Evolutionary conservation across 1,140 invertebrate species (phyloP), one percentile per base, ranked within the genome.

Genomic region (Nautilus pompilius): DNA sequence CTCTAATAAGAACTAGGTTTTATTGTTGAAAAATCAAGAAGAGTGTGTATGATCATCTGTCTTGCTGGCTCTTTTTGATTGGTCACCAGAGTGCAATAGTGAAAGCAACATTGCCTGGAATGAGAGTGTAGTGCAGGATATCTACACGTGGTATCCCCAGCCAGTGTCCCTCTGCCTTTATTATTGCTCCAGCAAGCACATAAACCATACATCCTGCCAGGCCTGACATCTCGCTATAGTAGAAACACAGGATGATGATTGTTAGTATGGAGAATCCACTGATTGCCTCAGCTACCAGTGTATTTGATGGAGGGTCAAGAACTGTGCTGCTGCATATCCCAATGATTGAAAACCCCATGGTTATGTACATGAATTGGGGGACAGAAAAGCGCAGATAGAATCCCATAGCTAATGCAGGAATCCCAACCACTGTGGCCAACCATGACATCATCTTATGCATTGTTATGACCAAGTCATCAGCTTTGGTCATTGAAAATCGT

Each of bases 221-320:
- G 46, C 74, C 74, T 59, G 53, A 66, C 48, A 69, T 55, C 46
- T 76, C 70, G 17, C 55, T 36, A 26, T 63, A 28, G 8, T 63
- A 53, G 13, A 69, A 53, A 60, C 62, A 68, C 2, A 66, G 20
- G 5, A 68, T 33, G 17, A 74, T 45, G 20, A 76, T 63, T 10
- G 63, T 70, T 22, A 76, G 58, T 63, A 76, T 69, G 5, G 72
- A 60, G 22, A 74, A 71, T 20, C 72, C 70, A 41, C 67, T 71
- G 15, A 65, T 53, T 3, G 70, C 66, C 57, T 71, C 62, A 20
- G 70, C 65, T 13, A 63, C 26, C 20, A 70, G 33, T 34, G 62
- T 64, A 33, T 58, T 53, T 5, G 57, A 55, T 15, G 63, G 51
- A 8, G 46, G 33, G n/a, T 67, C 65, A 2, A 72, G 32, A 54